Percentiles rank a stretch among this genome's conserved stretches.
Evolutionary conservation across 1,140 invertebrate species (phyloP).

Genomic region (Trypoxylus dichotomus): DNA sequence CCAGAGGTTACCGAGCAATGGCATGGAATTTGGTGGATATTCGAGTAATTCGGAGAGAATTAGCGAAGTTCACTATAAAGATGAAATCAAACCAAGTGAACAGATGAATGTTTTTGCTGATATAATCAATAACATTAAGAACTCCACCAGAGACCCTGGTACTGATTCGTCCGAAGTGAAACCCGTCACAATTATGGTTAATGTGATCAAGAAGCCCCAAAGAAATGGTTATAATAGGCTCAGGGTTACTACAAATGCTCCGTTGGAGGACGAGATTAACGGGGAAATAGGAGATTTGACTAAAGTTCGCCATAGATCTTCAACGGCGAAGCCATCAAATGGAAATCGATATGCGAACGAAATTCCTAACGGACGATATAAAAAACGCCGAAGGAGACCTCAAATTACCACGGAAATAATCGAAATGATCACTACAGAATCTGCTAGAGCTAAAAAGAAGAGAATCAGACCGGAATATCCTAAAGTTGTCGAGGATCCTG

Average conservation of each 20-base stretch:
- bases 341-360: too few species aligned
- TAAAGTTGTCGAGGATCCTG: too few species aligned
- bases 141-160: conserved; percentile 12
- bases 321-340: too few species aligned
- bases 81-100: conserved; percentile 51
- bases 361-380: too few species aligned
- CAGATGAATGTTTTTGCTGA: conserved; percentile 51
- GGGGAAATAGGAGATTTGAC: background rate
- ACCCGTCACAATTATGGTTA: background rate
- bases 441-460: too few species aligned
- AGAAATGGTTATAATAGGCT: background rate
- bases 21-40: background rate
- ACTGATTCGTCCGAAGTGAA: background rate
- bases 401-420: too few species aligned
- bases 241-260: background rate
- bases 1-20: too few species aligned
- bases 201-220: background rate
- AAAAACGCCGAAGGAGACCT: too few species aligned
- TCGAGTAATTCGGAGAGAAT: conserved; percentile 25
- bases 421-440: too few species aligned
- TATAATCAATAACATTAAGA: conserved; percentile 50
- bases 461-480: too few species aligned
- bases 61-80: conserved; percentile 51
- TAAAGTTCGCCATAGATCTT: too few species aligned
- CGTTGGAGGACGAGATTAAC: background rate